Evolutionary conservation across 2,113 vertebrate genomes (phyloP), one percentile per base, ranked within the genome.

Genomic region (Aegypius monachus): DNA sequence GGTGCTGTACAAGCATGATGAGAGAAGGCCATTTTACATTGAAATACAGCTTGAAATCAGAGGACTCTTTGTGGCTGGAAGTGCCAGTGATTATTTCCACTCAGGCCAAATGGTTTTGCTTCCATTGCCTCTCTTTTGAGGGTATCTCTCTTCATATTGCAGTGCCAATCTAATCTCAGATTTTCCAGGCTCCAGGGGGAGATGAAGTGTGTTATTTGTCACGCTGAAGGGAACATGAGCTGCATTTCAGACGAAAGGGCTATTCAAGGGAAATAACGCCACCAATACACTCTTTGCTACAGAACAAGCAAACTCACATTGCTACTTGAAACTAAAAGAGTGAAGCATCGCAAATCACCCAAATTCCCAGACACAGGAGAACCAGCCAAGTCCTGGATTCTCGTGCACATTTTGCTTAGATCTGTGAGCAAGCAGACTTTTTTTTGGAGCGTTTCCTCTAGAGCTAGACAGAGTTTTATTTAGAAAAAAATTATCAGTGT

Each of bases 91-190:
- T 86, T 80, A 73, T 88, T 94, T 93, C 53, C 36, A 68, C 50
- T 59, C 27, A 38, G 36, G 32, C 66, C 75, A 77, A 93, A 66
- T n/a, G 5, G n/a, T 40, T 93, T 84, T 74, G 48, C 32, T 66
- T 82, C 55, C 9, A 6, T 16, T 81, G 38, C 15, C 31, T 68
- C 16, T 47, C 17, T 92, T 94, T 82, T 5, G 6, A 88, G 74
- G 55, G 22, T 67, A 19, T 71, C 42, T 91, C 10, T 94, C 73
- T 91, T 77, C 55, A 84, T 79, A 82, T 43, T 90, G 73, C 40
- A 58, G 15, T 88, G 85, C 53, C 84, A 88, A 53, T 73, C 87
- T 97, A 74, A 90, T 88, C 81, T 68, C 90, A 85, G 85, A 48
- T 80, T 85, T 95, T 96, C 52, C 81, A 91, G 59, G 53, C 62